Evolutionary conservation across 1,140 invertebrate species (phyloP).

Genomic region (Halesus radiatus): DNA sequence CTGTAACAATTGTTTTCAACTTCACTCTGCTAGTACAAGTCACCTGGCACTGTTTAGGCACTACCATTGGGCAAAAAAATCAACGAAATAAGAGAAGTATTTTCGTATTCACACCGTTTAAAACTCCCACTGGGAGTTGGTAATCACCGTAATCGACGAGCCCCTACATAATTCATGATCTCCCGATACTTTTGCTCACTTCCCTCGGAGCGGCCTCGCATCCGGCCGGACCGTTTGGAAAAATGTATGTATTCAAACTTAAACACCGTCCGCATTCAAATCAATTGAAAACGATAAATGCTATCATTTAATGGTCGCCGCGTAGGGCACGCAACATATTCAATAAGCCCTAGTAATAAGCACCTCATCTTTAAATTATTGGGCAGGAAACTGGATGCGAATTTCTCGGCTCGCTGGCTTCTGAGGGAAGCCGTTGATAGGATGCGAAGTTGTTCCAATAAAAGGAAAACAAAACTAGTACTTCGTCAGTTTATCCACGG

Average conservation of each 20-base stretch:
- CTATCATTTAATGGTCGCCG: conserved; percentile 46
- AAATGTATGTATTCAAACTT: not conserved
- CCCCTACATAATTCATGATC: conserved; percentile 24
- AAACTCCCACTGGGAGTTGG: not conserved
- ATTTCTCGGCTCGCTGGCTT: not conserved
- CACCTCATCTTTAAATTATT: conserved; percentile 33
- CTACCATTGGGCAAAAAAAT: too few relatives aligned
- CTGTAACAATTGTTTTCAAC: too few relatives aligned
- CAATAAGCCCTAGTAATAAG: conserved; percentile 39
- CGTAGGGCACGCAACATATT: conserved; percentile 15
- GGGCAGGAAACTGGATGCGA: conserved; percentile 24
- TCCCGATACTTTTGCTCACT: not conserved
- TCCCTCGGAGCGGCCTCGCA: conserved; percentile 6
- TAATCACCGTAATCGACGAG: conserved; percentile 40
- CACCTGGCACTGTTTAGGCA: too few relatives aligned
- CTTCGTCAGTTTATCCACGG: not conserved
- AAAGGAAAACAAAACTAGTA: not conserved
- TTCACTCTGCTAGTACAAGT: too few relatives aligned
- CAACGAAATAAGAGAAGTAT: too few relatives aligned
- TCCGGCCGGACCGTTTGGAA: not conserved
- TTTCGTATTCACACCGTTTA: not conserved
- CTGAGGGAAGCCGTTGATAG: not conserved
- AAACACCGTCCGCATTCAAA: conserved; percentile 28
- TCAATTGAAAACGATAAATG: conserved; percentile 52
- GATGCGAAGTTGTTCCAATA: conserved; percentile 11